Conservation (phyloP, 2,888 invertebrate genomes). For the Leptodirus hochenwartii region DNA sequence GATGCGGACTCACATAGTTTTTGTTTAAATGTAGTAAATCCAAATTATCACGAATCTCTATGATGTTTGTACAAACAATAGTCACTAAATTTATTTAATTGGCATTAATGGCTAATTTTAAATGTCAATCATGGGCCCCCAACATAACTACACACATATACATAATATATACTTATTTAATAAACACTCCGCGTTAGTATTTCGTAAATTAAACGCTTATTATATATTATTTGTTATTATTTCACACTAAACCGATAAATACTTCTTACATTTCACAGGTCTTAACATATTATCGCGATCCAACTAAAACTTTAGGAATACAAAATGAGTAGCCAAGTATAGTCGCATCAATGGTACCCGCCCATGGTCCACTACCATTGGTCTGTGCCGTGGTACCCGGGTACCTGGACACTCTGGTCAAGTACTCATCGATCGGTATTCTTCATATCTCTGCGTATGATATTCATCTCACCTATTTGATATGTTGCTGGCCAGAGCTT, state of each 20-base stretch:
- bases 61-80: no score
- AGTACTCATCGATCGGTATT: no score
- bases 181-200: conserved; percentile 21
- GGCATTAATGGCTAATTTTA: no score
- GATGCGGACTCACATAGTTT: conserved; percentile 10
- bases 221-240: conserved; percentile 28
- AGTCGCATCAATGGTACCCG: no score
- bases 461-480: no score
- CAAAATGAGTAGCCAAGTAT: conserved; percentile 20
- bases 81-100: no score
- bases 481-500: no score
- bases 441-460: no score
- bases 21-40: no score
- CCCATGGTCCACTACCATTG: conserved; percentile 18
- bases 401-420: conserved; percentile 1
- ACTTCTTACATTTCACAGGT: conserved; percentile 25
- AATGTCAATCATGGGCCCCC: conserved; percentile 22
- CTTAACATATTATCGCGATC: conserved; percentile 24
- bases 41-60: no score
- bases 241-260: conserved; percentile 30
- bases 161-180: conserved; percentile 20
- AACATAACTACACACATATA: conserved; percentile 2
- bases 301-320: conserved; percentile 22
- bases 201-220: conserved; percentile 28
- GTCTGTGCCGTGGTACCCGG: conserved; percentile 11